Evolutionary conservation across 2,113 vertebrate genomes (phyloP).

Genomic region (Gopherus evgoodei): DNA sequence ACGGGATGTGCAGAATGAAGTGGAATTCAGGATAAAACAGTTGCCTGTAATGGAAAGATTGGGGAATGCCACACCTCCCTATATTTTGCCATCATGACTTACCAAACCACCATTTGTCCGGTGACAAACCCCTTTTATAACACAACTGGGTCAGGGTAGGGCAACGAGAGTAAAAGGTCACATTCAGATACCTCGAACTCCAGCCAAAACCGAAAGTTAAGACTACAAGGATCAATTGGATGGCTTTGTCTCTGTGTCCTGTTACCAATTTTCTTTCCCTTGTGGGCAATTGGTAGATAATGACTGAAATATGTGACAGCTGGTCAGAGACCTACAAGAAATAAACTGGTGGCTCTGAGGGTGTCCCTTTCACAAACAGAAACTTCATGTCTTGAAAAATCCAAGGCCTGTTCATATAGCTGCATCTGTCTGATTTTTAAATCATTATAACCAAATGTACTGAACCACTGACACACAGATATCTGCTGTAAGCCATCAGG

Average conservation of each 20-base stretch:
- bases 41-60: not conserved
- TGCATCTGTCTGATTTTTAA: not conserved
- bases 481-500: not conserved
- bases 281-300: not conserved
- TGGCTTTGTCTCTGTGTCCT: not conserved
- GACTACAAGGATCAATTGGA: not conserved
- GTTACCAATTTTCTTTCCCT: not conserved
- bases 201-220: not conserved
- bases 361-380: not conserved
- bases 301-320: not conserved
- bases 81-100: not conserved
- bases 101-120: not conserved
- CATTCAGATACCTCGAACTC: not conserved
- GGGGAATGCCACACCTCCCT: not conserved
- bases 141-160: not conserved
- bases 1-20: not conserved
- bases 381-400: not conserved
- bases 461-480: not conserved
- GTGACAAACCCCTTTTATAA: not conserved
- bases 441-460: not conserved
- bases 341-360: not conserved
- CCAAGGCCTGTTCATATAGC: not conserved
- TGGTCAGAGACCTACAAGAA: not conserved
- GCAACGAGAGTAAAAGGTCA: not conserved
- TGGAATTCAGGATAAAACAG: not conserved